phyloP scores from a whole-genome alignment of 1,140 invertebrate genomes.

The Arctopsyche grandis region DNA sequence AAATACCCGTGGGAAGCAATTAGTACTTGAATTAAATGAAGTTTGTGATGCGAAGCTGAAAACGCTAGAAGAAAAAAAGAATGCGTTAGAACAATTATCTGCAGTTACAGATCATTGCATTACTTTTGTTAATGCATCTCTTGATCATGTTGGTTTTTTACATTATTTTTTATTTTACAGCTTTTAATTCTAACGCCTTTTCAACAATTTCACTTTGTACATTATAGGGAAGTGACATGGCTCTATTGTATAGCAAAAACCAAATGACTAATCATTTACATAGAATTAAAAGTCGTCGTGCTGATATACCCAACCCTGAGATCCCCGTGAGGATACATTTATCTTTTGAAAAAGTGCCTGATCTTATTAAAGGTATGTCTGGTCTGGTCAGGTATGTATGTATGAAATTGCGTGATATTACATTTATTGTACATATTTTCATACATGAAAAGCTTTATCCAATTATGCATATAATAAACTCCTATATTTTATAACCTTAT shows the following conservation, averaged over 20 bases:
- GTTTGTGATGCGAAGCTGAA: conserved; percentile 86
- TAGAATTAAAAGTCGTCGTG: conserved; percentile 80
- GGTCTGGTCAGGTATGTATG: too few species aligned
- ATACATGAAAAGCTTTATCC: too few species aligned
- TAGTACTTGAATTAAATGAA: conserved; percentile 81
- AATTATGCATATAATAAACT: too few species aligned
- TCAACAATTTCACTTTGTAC: neutral
- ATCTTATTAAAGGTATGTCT: conserved; percentile 76
- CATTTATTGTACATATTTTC: too few species aligned
- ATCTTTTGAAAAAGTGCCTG: conserved; percentile 79
- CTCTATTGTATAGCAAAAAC: conserved; percentile 85
- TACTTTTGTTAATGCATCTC: conserved; percentile 80
- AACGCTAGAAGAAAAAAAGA: conserved; percentile 83
- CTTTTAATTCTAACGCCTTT: neutral
- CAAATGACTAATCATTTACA: conserved; percentile 78
- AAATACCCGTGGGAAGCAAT: conserved; percentile 81
- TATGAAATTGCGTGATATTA: too few species aligned
- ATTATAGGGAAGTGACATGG: conserved; percentile 79
- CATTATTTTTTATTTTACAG: neutral
- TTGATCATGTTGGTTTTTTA: conserved; percentile 65
- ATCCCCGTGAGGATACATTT: conserved; percentile 83
- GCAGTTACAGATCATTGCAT: conserved; percentile 88
- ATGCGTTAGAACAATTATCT: conserved; percentile 80
- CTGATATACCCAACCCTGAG: conserved; percentile 86
- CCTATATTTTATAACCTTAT: too few species aligned